A percentile compares a stretch with the other conserved stretches of the same genome.
Conservation (phyloP, 2,888 invertebrate genomes). For the Calephelis perditalis region DNA sequence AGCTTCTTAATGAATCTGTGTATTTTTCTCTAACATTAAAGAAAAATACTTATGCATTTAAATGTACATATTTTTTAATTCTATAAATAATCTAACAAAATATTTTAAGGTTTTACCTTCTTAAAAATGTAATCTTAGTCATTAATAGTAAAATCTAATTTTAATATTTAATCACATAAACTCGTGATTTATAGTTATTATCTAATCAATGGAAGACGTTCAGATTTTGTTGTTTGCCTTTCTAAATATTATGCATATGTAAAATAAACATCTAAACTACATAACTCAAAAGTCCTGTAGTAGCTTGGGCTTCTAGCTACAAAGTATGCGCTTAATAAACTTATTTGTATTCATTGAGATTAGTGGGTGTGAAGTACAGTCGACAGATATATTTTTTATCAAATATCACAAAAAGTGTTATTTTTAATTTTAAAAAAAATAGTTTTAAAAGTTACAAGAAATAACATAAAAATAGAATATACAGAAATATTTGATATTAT, state of each 20-base stretch:
- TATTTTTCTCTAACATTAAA: too few relatives aligned
- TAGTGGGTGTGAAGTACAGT: neutral
- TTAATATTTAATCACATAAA: slow-evolving; percentile 33
- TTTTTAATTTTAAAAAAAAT: too few relatives aligned
- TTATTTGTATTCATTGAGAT: slow-evolving; percentile 7
- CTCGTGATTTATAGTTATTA: slow-evolving; percentile 1
- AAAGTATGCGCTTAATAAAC: neutral
- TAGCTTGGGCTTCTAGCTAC: slow-evolving; percentile 26
- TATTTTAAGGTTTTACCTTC: too few relatives aligned
- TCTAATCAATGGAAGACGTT: slow-evolving; percentile 50
- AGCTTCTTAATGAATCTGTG: too few relatives aligned
- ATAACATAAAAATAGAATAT: too few relatives aligned
- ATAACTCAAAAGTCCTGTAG: slow-evolving; percentile 26
- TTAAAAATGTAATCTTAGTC: neutral
- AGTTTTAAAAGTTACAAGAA: too few relatives aligned
- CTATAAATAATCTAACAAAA: too few relatives aligned
- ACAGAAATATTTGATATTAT: too few relatives aligned
- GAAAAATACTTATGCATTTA: too few relatives aligned
- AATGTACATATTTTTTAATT: too few relatives aligned
- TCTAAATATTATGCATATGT: slow-evolving; percentile 43
- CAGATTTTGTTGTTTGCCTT: slow-evolving; percentile 52
- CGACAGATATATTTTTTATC: too few relatives aligned
- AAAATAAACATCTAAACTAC: slow-evolving; percentile 46
- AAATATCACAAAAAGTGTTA: too few relatives aligned
- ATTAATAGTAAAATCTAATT: slow-evolving; percentile 31